Percentiles rank a stretch among this genome's conserved stretches.
Evolutionary conservation across 2,888 invertebrate species (phyloP).

Genomic region (Arenicola marina): DNA sequence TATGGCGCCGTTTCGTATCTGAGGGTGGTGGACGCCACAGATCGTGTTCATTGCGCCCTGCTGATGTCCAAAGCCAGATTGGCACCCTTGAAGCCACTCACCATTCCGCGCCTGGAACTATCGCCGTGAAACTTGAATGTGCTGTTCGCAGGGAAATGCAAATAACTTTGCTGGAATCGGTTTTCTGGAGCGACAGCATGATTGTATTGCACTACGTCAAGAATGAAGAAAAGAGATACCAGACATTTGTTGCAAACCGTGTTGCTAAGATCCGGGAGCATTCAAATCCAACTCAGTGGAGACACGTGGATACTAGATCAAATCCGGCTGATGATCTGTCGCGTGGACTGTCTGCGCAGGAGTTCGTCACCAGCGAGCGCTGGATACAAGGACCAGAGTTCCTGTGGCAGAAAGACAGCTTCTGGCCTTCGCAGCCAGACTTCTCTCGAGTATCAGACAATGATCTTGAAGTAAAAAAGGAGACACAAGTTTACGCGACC

Average conservation of each 20-base stretch:
- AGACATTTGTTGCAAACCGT: slow-evolving; percentile 5
- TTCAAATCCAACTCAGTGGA: not conserved
- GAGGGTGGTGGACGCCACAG: too few relatives aligned
- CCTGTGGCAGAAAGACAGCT: not conserved
- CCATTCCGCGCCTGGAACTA: slow-evolving; percentile 8
- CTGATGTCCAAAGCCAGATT: slow-evolving; percentile 2
- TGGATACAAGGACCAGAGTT: slow-evolving; percentile 5
- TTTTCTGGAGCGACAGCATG: slow-evolving; percentile 4
- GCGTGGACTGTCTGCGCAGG: not conserved
- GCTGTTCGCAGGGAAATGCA: not conserved
- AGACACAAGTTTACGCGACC: not conserved
- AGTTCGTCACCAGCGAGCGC: not conserved
- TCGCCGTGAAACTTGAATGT: not conserved
- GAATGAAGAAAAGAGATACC: not conserved
- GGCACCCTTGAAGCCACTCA: not conserved
- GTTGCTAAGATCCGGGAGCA: not conserved
- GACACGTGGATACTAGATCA: not conserved
- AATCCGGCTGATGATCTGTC: slow-evolving; percentile 1
- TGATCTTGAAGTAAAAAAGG: not conserved
- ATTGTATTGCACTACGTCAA: not conserved
- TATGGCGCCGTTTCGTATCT: not conserved
- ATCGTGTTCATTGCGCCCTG: not conserved
- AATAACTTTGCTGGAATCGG: not conserved
- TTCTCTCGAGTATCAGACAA: not conserved
- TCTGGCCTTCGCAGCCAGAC: not conserved